Conservation (phyloP, 2,113 vertebrate genomes). For the Herpailurus yagouaroundi region DNA sequence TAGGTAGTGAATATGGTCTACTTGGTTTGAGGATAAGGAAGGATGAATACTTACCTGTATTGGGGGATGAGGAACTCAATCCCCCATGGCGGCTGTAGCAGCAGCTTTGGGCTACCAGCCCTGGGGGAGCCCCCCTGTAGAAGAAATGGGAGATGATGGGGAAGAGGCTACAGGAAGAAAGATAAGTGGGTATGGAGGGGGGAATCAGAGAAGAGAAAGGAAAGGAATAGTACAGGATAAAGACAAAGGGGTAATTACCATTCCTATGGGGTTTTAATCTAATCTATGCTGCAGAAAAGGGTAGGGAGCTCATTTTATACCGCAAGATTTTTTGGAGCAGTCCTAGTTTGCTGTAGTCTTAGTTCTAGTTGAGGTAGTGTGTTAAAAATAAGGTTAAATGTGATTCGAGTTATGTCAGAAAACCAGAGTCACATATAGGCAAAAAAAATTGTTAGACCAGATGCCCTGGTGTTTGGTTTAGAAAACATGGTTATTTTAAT, state of each 20-base stretch:
- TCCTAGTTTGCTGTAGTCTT: not conserved
- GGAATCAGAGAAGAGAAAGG: slow-evolving; percentile 1
- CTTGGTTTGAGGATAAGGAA: not conserved
- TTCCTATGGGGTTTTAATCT: not conserved
- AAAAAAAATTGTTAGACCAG: not conserved
- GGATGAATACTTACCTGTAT: slow-evolving; percentile 50
- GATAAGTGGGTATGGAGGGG: not conserved
- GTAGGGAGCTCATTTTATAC: not conserved
- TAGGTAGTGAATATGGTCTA: not conserved
- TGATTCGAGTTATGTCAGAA: not conserved
- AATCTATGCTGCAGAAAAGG: not conserved
- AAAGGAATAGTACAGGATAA: not conserved
- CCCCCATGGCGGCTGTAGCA: slow-evolving; percentile 82
- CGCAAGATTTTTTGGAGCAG: not conserved
- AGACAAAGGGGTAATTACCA: not conserved
- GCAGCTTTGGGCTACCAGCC: slow-evolving; percentile 80
- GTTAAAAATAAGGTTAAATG: not conserved
- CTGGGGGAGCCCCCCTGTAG: slow-evolving; percentile 70
- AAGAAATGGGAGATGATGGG: slow-evolving; percentile 75
- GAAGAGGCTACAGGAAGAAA: slow-evolving; percentile 34
- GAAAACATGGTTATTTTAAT: slow-evolving; percentile 19
- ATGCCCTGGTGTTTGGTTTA: not conserved
- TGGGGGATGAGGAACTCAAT: not conserved
- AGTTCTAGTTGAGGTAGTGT: not conserved
- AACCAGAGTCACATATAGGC: not conserved